Conservation (phyloP, 2,113 vertebrate species). For the Herpetotheres cachinnans region DNA sequence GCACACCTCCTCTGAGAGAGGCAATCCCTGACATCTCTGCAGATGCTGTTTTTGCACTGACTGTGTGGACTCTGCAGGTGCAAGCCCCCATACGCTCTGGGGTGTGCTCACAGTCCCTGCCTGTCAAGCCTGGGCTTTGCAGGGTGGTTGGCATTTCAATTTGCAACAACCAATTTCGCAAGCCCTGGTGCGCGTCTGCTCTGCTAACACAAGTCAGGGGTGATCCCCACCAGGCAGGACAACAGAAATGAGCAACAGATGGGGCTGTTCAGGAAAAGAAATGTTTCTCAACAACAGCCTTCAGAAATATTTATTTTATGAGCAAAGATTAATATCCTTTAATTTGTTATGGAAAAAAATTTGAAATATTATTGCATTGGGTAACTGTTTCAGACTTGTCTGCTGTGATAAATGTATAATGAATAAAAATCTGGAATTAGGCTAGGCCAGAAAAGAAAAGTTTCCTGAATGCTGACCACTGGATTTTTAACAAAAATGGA, state of each 20-base stretch:
- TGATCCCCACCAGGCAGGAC: neutral
- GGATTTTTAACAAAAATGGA: neutral
- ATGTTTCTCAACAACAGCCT: neutral
- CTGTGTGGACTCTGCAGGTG: rapidly evolving
- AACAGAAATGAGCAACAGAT: neutral
- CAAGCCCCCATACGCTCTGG: rapidly evolving
- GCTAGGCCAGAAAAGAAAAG: neutral
- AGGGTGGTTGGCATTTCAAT: neutral
- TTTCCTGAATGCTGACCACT: neutral
- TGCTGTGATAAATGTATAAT: neutral
- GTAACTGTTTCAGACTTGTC: neutral
- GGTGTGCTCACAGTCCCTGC: neutral
- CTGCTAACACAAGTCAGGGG: rapidly evolving
- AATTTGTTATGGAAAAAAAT: neutral
- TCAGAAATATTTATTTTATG: slow-evolving; percentile 11
- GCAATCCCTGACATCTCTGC: neutral
- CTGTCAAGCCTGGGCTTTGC: neutral
- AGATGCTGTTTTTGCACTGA: neutral
- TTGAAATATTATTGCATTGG: neutral
- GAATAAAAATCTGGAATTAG: neutral
- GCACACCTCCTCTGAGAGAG: neutral
- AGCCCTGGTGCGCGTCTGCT: neutral
- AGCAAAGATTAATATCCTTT: neutral
- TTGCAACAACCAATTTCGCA: neutral
- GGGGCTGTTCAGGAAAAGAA: neutral